Base-by-base conservation (phyloP, 1,140 invertebrate species). In the Maconellicoccus hirsutus region DNA sequence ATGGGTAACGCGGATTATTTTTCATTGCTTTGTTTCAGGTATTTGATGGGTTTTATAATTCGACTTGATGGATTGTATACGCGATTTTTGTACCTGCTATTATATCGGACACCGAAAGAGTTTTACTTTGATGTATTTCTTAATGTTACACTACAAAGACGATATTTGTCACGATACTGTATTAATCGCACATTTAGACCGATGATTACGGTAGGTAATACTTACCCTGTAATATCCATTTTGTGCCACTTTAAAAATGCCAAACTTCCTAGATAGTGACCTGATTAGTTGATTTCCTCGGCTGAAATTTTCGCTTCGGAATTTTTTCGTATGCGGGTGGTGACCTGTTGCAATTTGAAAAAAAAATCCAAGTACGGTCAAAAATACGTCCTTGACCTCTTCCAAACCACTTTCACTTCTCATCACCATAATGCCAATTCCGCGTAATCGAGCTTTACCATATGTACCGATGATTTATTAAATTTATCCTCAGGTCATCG, bases 341-440 rank as follows among this genome's bases (percentile, higher is more conserved):
- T 52, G 42, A 52, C 42, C 42, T 52, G 12, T 33, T 33, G 42
- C 42, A 19, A 52, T 52, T 52, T 52, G 42, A 52, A 52, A 52
- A 52, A n/a, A 52, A 16, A 16, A 16, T 52, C 42, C 16, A 52
- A 19, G 10, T 14, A 52, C n/a, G 42, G 42, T 16, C 42, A 52
- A 52, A 52, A 52, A 2, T 52, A 52, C n/a, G 42, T 52, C 42
- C 42, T 52, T 52, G 42, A 52, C 42, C 42, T 52, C 42, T 14
- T 52, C 42, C n/a, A 52, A 52, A 52, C 42, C n/a, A 52, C 42
- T 52, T 52, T 52, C 42, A 52, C 42, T 52, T 52, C 42, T 52
- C 42, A 52, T 52, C 42, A 19, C 42, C n/a, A 16, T 16, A 8
- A 52, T 19, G 42, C 42, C 42, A 52, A 52, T 52, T 52, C 42